Conservation (phyloP, 1,140 invertebrate species). For the Drosophila insularis region DNA sequence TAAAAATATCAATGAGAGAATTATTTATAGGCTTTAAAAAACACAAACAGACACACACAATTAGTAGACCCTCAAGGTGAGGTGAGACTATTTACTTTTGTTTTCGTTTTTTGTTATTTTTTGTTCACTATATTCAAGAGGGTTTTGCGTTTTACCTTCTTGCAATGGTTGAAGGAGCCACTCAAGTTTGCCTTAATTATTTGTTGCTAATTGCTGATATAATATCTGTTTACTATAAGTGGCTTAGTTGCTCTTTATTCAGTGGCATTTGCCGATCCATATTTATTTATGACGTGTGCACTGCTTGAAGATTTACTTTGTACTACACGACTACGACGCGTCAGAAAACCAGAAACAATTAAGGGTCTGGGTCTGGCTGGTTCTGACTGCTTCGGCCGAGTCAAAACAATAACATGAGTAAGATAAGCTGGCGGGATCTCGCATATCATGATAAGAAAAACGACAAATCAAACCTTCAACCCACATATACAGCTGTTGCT, state of each 20-base stretch:
- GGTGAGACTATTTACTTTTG: neutral
- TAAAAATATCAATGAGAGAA: constrained; percentile 2
- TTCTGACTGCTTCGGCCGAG: neutral
- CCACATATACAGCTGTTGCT: constrained; percentile 5
- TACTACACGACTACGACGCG: neutral
- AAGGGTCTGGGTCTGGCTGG: neutral
- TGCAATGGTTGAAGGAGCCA: neutral
- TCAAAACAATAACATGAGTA: constrained; percentile 9
- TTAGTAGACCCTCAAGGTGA: neutral
- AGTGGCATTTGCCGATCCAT: neutral
- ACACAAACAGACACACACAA: neutral
- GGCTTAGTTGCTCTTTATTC: neutral
- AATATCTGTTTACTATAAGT: constrained; percentile 30
- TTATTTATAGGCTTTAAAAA: constrained; percentile 25
- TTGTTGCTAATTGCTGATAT: constrained; percentile 56
- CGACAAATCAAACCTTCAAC: neutral
- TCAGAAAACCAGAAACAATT: neutral
- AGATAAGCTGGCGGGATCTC: constrained; percentile 10
- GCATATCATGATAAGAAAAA: neutral
- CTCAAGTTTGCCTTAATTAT: constrained; percentile 13
- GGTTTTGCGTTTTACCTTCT: neutral
- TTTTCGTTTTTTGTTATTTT: neutral
- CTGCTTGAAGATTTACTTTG: neutral
- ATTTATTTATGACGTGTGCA: constrained; percentile 23
- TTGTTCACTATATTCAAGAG: neutral